A percentile compares a stretch with the other conserved stretches of the same genome.
Evolutionary conservation across 2,888 invertebrate genomes (phyloP).

Genomic region (Tenthredo mesomela): DNA sequence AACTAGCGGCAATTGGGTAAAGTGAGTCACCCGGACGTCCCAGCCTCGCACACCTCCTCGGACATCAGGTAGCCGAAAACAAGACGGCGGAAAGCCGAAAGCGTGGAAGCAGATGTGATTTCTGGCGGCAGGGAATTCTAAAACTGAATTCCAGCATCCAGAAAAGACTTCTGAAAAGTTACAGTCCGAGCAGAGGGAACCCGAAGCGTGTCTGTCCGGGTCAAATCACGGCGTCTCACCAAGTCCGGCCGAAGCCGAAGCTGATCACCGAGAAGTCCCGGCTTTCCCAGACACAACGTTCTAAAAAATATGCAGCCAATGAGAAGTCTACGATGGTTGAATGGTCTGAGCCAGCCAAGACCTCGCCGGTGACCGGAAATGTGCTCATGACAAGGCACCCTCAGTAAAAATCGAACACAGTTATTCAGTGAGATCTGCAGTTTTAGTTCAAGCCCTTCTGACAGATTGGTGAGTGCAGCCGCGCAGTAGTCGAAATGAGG

Average conservation of each 20-base stretch:
- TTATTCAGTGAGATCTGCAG: too few species aligned
- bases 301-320: conserved; percentile 15
- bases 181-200: not conserved
- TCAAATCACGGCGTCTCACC: not conserved
- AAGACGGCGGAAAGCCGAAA: too few species aligned
- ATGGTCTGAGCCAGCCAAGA: conserved; percentile 26
- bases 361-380: not conserved
- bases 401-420: conserved; percentile 6
- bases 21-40: too few species aligned
- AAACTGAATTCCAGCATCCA: not conserved
- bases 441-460: too few species aligned
- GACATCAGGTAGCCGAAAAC: too few species aligned
- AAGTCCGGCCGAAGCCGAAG: not conserved
- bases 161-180: conserved; percentile 16
- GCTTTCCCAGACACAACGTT: not conserved
- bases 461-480: conserved; percentile 25
- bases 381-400: not conserved
- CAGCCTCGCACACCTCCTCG: too few species aligned
- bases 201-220: conserved; percentile 18
- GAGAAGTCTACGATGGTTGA: not conserved
- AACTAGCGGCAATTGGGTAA: too few species aligned
- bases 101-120: too few species aligned
- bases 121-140: too few species aligned
- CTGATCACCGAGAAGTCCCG: not conserved
- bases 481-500: conserved; percentile 19